These are phyloP conservation scores for Sarcophaga variegata DNA, from an alignment of 2,888 invertebrate genomes.

Conservation along the genomic window DNA sequence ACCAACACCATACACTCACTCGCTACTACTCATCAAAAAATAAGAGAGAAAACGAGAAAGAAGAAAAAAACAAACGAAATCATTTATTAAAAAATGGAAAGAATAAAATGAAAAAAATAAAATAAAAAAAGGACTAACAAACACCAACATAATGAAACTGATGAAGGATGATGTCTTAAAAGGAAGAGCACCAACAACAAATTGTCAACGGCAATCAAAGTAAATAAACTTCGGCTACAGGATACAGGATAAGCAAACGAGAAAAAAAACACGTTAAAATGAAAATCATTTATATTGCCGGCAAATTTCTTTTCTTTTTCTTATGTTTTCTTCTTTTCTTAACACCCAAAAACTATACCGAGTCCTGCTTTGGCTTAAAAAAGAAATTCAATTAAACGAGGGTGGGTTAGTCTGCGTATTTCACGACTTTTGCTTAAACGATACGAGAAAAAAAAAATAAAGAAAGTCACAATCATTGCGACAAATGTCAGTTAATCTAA, in stretches of 20 bases:
- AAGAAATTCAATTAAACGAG: slow-evolving; percentile 37
- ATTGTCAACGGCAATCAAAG: slow-evolving; percentile 68
- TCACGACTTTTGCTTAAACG: slow-evolving; percentile 26
- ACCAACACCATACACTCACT: too few species aligned
- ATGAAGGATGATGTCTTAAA: slow-evolving; percentile 46
- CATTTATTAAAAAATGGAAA: slow-evolving; percentile 11
- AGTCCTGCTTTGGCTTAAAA: slow-evolving; percentile 27
- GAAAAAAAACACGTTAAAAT: slow-evolving; percentile 19
- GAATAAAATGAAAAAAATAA: slow-evolving; percentile 8
- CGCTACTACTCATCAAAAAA: neutral
- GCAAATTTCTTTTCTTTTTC: neutral
- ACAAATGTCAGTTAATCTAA: slow-evolving; percentile 65
- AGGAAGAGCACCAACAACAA: slow-evolving; percentile 28
- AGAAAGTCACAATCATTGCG: slow-evolving; percentile 55
- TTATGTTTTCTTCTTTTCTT: slow-evolving; percentile 4
- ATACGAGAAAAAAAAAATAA: too few species aligned
- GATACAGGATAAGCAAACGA: neutral
- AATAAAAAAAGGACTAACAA: slow-evolving; percentile 24
- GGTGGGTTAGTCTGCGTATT: slow-evolving; percentile 52
- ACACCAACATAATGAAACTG: slow-evolving; percentile 39
- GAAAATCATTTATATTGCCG: too few species aligned
- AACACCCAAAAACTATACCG: slow-evolving; percentile 18
- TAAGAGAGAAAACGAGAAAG: neutral
- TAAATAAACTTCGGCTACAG: slow-evolving; percentile 60
- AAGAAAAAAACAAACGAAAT: slow-evolving; percentile 1